Percentiles rank a stretch among this genome's conserved stretches.
Conservation (phyloP, 2,113 vertebrate genomes). For the Pelmatolapia mariae region DNA sequence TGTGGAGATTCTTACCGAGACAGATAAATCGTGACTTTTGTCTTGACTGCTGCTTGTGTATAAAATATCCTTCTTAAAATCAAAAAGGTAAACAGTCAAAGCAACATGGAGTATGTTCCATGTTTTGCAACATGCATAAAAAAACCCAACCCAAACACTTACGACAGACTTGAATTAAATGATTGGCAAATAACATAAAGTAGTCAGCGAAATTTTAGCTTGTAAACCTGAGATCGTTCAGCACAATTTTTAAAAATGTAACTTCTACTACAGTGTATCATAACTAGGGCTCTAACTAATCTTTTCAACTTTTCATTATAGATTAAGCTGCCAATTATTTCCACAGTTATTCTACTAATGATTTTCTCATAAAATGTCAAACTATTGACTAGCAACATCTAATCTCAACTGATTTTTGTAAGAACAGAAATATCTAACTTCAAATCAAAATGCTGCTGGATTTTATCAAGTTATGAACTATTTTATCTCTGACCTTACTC, state of each 20-base stretch:
- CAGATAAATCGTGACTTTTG: conserved; percentile 6
- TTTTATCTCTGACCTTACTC: not conserved
- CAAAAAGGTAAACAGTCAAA: not conserved
- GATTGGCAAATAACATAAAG: conserved; percentile 6
- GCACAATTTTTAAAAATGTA: not conserved
- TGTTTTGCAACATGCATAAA: not conserved
- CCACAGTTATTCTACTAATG: not conserved
- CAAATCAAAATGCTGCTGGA: not conserved
- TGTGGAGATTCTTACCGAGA: not conserved
- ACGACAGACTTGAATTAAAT: not conserved
- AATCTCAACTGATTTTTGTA: not conserved
- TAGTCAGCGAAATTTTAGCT: not conserved
- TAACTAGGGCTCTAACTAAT: not conserved
- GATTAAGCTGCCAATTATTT: not conserved
- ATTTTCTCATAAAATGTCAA: not conserved
- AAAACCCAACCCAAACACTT: not conserved
- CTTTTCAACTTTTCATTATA: not conserved
- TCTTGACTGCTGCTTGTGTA: not conserved
- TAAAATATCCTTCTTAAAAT: not conserved
- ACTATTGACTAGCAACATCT: not conserved
- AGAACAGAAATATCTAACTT: not conserved
- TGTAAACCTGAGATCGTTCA: conserved; percentile 30
- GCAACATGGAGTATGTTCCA: not conserved
- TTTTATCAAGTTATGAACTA: not conserved
- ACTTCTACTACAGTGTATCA: not conserved